Conservation (phyloP, 2,888 invertebrate species). For the Drosophila nr. perissopoda region DNA sequence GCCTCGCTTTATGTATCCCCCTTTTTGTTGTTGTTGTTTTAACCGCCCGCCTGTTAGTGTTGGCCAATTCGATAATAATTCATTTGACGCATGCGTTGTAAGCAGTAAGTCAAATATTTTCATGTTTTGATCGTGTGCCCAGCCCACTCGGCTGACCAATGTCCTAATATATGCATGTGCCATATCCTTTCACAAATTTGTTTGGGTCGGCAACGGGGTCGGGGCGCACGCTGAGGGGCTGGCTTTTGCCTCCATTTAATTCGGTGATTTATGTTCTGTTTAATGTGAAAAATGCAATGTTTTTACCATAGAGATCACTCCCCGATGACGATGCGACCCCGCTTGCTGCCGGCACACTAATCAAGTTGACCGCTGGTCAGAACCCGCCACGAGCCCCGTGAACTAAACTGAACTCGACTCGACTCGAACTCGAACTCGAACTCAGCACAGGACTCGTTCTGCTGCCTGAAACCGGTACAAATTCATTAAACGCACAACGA, state of each 20-base stretch:
- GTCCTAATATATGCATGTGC: conserved; percentile 29
- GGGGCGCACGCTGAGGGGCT: conserved; percentile 39
- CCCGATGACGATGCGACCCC: conserved; percentile 67
- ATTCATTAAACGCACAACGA: conserved; percentile 77
- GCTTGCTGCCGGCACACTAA: conserved; percentile 69
- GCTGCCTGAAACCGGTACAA: conserved; percentile 54
- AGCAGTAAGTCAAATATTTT: conserved; percentile 82
- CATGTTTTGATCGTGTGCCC: conserved; percentile 82
- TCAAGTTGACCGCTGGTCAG: conserved; percentile 83
- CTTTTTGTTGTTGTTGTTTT: background rate
- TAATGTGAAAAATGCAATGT: conserved; percentile 81
- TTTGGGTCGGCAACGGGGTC: conserved; percentile 44
- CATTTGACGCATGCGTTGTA: conserved; percentile 65
- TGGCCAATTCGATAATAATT: conserved; percentile 72
- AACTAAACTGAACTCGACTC: conserved; percentile 10
- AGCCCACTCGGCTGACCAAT: conserved; percentile 64
- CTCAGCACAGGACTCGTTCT: conserved; percentile 1
- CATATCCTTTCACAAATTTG: conserved; percentile 53
- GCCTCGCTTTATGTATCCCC: background rate
- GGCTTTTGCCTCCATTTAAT: conserved; percentile 70
- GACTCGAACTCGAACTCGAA: conserved; percentile 10
- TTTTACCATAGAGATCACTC: conserved; percentile 83
- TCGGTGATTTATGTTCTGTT: conserved; percentile 83
- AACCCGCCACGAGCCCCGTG: conserved; percentile 18
- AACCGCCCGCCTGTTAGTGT: conserved; percentile 4